A percentile compares a stretch with the other conserved stretches of the same genome.
Conservation (phyloP, 2,888 invertebrate genomes). For the Hemithea aestivaria region DNA sequence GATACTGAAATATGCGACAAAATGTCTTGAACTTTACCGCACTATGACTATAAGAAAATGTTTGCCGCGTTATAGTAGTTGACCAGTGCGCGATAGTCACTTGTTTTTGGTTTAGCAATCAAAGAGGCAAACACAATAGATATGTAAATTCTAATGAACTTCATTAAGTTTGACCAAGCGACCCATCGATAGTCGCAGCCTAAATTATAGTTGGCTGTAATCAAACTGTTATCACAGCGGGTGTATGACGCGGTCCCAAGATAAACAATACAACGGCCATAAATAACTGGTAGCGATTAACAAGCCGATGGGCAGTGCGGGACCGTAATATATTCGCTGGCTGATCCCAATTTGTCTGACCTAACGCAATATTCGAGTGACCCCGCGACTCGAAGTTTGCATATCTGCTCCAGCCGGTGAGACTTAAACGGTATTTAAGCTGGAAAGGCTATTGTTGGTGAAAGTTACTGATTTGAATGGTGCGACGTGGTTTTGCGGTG, state of each 20-base stretch:
- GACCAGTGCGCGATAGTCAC: too few species aligned
- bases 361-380: conserved; percentile 70
- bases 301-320: conserved; percentile 68
- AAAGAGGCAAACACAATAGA: too few species aligned
- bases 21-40: too few species aligned
- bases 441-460: conserved; percentile 9
- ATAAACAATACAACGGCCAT: conserved; percentile 36
- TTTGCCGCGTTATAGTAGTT: too few species aligned
- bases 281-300: conserved; percentile 75
- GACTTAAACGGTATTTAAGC: conserved; percentile 13
- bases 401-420: conserved; percentile 33
- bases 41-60: too few species aligned
- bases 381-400: conserved; percentile 41
- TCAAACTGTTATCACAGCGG: conserved; percentile 29
- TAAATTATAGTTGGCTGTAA: conserved; percentile 18
- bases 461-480: conserved; percentile 10
- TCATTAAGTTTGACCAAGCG: conserved; percentile 6
- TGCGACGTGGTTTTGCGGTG: too few species aligned
- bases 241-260: conserved; percentile 26
- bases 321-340: conserved; percentile 76
- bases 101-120: too few species aligned
- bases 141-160: neutral
- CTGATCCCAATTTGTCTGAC: conserved; percentile 77
- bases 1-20: too few species aligned
- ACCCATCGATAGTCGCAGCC: conserved; percentile 10